phyloP scores from a whole-genome alignment of 92 coral and sea anemone species.

The Blastomussa wellsi region DNA sequence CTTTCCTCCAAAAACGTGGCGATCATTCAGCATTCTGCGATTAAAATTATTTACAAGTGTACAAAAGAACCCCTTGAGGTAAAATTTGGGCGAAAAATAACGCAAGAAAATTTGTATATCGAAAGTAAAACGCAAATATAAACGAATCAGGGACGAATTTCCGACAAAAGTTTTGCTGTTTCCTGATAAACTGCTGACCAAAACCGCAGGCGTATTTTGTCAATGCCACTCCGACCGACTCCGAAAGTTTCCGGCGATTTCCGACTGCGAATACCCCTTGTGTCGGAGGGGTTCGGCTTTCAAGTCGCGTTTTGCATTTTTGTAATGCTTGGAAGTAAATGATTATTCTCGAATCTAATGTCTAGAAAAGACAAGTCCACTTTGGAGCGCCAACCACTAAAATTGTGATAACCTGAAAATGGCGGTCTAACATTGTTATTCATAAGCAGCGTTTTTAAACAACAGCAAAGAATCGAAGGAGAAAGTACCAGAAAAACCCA shows the following conservation, averaged over 20 bases:
- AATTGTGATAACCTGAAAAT: too few relatives aligned
- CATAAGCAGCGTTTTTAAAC: neutral
- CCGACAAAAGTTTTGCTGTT: neutral
- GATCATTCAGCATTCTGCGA: neutral
- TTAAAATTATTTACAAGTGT: neutral
- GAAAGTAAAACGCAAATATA: neutral
- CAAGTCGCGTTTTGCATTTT: too few relatives aligned
- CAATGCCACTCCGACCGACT: too few relatives aligned
- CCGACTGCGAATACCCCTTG: neutral
- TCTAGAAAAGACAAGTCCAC: too few relatives aligned
- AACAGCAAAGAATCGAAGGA: neutral
- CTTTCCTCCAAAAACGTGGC: neutral
- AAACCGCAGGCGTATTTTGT: constrained; percentile 26
- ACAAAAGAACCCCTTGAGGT: neutral
- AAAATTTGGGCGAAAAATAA: neutral
- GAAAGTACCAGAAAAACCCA: neutral
- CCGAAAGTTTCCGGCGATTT: neutral
- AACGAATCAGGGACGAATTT: neutral
- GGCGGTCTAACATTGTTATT: neutral
- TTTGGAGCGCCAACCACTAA: too few relatives aligned
- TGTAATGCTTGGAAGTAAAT: too few relatives aligned
- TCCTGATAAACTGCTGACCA: constrained; percentile 15
- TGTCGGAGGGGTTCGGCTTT: too few relatives aligned
- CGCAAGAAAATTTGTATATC: neutral
- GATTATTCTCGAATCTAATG: too few relatives aligned